Evolutionary conservation across 2,888 invertebrate species (phyloP), one percentile per base, ranked within the genome.

Genomic region (Meiosimyza decipiens): DNA sequence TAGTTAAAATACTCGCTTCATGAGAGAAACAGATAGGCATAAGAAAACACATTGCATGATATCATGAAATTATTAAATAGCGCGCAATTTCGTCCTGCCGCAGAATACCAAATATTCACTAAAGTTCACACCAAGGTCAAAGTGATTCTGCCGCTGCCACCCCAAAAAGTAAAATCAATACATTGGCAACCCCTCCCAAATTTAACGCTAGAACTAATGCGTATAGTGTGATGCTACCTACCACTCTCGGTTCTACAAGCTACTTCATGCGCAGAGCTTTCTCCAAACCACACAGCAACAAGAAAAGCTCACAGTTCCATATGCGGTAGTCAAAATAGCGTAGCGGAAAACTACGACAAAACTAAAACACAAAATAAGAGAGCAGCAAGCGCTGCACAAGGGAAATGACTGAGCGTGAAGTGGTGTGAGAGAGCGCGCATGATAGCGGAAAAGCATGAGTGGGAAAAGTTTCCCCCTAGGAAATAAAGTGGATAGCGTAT

Each of bases 121-220:
- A 76, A 78, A 78, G 80, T 78, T 79, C 82, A 83, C 79, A 78
- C 82, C 84, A 84, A 84, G 85, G 84, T 85, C 81, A 81, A 78
- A 81, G 79, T 71, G 74, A 64, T 50, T 51, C 33, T 51, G 18
- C 64, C 9, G 18, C 15, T 51, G 18, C 13, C 60, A 62, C 22
- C 28, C 18, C 64, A 62, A 33, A 47, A 62, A 40, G 22, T 64
- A 55, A 72, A 74, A 74, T 75, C 73, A 69, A 77, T 74, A 74
- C 52, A 62, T 59, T 18, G 50, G 54, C 54, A 47, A 18, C 13
- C 16, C 16, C 72, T 6, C 18, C 40, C 9, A 40, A 9, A 40
- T 40, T 40, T 40, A 40, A 40, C 40, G 40, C 9, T 40, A 2
- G 9, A 40, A 40, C 40, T 40, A 40, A 40, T 40, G 40, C 0